phyloP scores from a whole-genome alignment of 1,140 invertebrate genomes.

The Heliothis subflexa region DNA sequence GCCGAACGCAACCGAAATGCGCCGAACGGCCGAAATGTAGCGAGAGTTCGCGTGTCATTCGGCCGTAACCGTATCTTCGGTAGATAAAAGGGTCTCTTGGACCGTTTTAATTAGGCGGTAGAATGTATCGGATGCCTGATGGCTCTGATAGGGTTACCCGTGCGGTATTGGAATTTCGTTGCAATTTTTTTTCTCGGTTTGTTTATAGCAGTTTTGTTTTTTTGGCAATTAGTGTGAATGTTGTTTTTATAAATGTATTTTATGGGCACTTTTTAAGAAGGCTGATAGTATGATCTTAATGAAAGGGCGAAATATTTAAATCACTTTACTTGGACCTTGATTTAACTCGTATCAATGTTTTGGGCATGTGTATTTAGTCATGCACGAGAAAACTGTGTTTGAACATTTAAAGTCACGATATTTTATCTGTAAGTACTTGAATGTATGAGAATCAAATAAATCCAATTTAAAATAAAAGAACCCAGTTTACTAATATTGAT shows the following conservation, averaged over 20 bases:
- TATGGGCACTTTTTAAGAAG: slow-evolving; percentile 16
- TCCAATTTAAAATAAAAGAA: no score
- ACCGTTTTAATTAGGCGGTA: slow-evolving; percentile 83
- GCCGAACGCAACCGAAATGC: slow-evolving; percentile 42
- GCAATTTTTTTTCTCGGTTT: slow-evolving; percentile 34
- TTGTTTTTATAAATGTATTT: slow-evolving; percentile 31
- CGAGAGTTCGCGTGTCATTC: slow-evolving; percentile 78
- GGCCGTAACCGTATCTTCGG: slow-evolving; percentile 76
- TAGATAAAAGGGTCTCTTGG: slow-evolving; percentile 78
- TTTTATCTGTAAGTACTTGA: not conserved
- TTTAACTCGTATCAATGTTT: slow-evolving; percentile 5
- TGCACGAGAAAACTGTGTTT: not conserved
- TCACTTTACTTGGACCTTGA: slow-evolving; percentile 5
- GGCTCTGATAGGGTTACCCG: slow-evolving; percentile 62
- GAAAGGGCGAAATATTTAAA: slow-evolving; percentile 16
- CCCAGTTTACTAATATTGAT: no score
- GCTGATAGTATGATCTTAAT: slow-evolving; percentile 6
- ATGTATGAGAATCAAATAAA: not conserved
- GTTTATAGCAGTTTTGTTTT: slow-evolving; percentile 2
- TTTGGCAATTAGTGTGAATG: slow-evolving; percentile 34
- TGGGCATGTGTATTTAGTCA: slow-evolving; percentile 1
- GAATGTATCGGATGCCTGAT: slow-evolving; percentile 72
- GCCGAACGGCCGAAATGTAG: slow-evolving; percentile 64
- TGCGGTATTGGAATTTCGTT: slow-evolving; percentile 43
- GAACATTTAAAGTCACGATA: not conserved